Evolutionary conservation across 2,113 vertebrate species (phyloP), one percentile per base, ranked within the genome.

Genomic region (Baryphthengus martii): DNA sequence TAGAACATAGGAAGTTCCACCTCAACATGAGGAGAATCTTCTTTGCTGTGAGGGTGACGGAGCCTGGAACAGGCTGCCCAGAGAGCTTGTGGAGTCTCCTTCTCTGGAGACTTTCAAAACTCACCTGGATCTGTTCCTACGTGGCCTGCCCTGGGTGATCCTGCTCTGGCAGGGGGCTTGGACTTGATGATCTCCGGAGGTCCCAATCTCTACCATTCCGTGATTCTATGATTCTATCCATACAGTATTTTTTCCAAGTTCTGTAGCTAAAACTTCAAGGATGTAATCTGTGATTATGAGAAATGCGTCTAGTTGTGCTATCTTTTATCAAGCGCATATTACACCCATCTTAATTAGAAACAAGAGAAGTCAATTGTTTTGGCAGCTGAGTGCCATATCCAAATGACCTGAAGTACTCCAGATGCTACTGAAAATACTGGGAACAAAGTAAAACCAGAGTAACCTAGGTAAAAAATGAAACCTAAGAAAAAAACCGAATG

Each of bases 291-390:
- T 19, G 21, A 31, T 47, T 44, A 31, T 20, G 8, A 94, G 70
- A 91, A 91, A 79, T 45, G 11, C 18, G 33, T 56, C 66, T 39
- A 68, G n/a, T 13, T 10, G 6, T 42, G 12, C 16, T 44, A 7
- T 59, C n/a, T 74, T 88, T 83, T 37, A 29, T 74, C 11, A 3
- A 3, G 25, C 35, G 72, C 23, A 8, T 71, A 59, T 47, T 47
- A 80, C 79, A 67, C 85, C 39, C 39, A 67, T 86, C 42, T 78
- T 71, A 80, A 80, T 55, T 35, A 85, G 56, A 88, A 90, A 61
- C 55, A 82, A 80, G 31, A 80, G 12, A 65, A 93, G 28, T 44
- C 3, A 47, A 20, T 39, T 52, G 10, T 71, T 95, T 91, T 44
- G 50, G 75, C 67, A 93, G 67, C 18, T 44, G 20, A 66, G 19